Conservation (phyloP, 2,888 invertebrate species). For the Epinotia bilunana region DNA sequence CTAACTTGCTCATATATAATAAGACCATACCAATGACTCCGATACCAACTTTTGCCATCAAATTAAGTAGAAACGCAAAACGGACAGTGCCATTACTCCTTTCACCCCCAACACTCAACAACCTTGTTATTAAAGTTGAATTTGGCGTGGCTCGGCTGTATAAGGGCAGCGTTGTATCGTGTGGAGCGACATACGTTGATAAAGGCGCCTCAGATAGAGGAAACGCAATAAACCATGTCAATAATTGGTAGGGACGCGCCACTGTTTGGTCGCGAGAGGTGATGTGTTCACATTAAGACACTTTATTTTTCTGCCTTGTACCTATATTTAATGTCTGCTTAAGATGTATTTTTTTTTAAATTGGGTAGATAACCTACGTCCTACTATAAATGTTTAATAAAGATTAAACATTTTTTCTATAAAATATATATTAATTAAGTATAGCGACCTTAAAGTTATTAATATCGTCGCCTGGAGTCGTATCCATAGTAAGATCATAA, state of each 20-base stretch:
- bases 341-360: no score
- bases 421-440: no score
- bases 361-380: no score
- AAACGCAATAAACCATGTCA: constrained; percentile 77
- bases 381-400: no score
- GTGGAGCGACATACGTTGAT: constrained; percentile 73
- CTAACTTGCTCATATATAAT: constrained; percentile 35
- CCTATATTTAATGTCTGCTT: no score
- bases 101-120: constrained; percentile 36
- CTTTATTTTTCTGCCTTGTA: no score
- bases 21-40: constrained; percentile 71
- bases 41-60: constrained; percentile 79
- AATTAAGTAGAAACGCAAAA: constrained; percentile 75
- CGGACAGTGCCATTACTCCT: constrained; percentile 46
- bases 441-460: no score
- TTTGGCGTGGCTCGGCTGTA: constrained; percentile 42
- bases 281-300: constrained; percentile 49
- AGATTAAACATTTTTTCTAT: no score
- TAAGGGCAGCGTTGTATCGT: constrained; percentile 16
- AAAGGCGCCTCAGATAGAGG: constrained; percentile 71
- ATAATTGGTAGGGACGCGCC: constrained; percentile 76
- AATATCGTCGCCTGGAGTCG: no score
- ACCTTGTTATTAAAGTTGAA: constrained; percentile 52
- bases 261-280: constrained; percentile 53
- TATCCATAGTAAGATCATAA: not conserved